Base-by-base conservation (phyloP, 2,113 vertebrate species). In the Sisor rabdophorus region DNA sequence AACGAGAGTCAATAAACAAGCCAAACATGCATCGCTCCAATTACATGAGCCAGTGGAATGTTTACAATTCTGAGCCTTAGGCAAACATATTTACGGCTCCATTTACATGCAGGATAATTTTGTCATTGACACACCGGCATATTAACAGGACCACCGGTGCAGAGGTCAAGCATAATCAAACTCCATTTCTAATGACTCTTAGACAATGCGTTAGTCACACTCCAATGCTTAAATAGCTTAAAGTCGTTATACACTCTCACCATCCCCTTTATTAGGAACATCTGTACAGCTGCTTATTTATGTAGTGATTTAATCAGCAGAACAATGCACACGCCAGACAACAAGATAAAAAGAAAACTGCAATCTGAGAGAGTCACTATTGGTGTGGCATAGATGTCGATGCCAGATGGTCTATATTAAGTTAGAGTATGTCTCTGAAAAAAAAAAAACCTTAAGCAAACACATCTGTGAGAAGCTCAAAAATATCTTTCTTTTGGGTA, bases 1-100 rank as follows among this genome's bases (percentile, higher is more conserved):
- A 74, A 52, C 65, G 28, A 28, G 22, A 50, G 65, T 68, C 65
- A 68, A 68, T 68, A 68, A 68, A 68, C 65, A 52, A 68, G 44
- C 16, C 15, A 68, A 74, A 61, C 40, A 20, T 61, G 44, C 58
- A 54, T 73, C 28, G 32, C 40, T 58, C 53, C 71, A 73, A 73
- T 73, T 47, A 58, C 36, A 73, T 68, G 40, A 59, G 71, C 32
- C 54, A 59, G 55, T 59, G 71, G 50, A 68, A 68, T 16, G 24
- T 74, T 73, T 61, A 74, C 71, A 30, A 11, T 47, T 26, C 58
- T 48, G 16, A 59, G 58, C 56, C 72, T 48, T 61, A n/a, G 24
- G 56, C 72, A 61, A 61, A 73, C 36, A 56, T 58, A 17, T 72
- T 56, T 73, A 73, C 47, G 13, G 36, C 17, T 72, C 6, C 4